Base-by-base conservation (phyloP, 2,113 vertebrate genomes). In the Manacus vitellinus region DNA sequence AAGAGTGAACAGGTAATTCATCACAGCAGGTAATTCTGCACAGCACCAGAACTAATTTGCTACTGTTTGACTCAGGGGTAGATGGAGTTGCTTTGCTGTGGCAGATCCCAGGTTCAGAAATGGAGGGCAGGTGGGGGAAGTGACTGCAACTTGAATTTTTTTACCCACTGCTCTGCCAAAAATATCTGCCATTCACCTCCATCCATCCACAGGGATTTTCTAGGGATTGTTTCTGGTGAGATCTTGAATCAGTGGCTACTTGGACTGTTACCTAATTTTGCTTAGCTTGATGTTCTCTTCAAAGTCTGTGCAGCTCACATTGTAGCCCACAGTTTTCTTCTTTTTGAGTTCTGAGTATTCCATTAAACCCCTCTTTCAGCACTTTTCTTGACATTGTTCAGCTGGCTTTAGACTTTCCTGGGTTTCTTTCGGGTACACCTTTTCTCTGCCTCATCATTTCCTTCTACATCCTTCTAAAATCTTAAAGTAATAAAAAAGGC, bases 11-110 rank as follows among this genome's bases (percentile, higher is more conserved):
- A 80, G 51, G 68, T 92, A 63, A 74, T 91, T 89, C 28, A 41
- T 72, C 62, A 70, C 44, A 58, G 67, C 55, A 47, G 67, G 72
- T 89, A 70, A 44, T 91, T 92, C 55, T 85, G 73, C 51, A 35
- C 10, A 28, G 47, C 63, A 65, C n/a, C 30, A 89, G 58, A 78
- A 63, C 16, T 56, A 55, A 82, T 76, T 61, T 72, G 59, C 44
- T 46, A 8, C 47, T 28, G 3, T 94, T 91, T 72, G 49, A 8
- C 22, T 88, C 52, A 88, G 78, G 39, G 21, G 37, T 49, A 10
- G 17, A 56, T 30, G 35, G 59, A 15, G 61, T 46, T 33, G 43
- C 63, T 41, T 17, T n/a, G 35, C 30, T 37, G 0, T 49, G n/a
- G 46, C 55, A 58, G 51, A 21, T 44, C n/a, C 10, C n/a, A 31